These are phyloP conservation scores for Lasioglossum calceatum DNA, from an alignment of 2,888 invertebrate genomes.

Conservation along the genomic window DNA sequence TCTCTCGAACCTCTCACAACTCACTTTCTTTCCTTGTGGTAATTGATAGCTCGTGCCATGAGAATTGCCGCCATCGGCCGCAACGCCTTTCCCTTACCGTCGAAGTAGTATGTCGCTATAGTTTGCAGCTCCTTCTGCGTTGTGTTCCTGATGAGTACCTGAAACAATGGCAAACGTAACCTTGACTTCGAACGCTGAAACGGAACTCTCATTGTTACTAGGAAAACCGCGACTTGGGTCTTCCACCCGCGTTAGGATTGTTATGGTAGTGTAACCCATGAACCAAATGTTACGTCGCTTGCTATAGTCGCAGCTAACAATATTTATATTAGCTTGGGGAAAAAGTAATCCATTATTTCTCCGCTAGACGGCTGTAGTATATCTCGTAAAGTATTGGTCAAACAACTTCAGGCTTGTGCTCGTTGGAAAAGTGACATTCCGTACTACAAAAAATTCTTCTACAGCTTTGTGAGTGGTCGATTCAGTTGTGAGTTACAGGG, in stretches of 20 bases:
- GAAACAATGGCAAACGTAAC: constrained; percentile 71
- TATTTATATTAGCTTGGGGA: no score
- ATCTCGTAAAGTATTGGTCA: no score
- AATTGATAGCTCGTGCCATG: constrained; percentile 97
- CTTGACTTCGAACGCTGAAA: constrained; percentile 52
- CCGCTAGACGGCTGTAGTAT: no score
- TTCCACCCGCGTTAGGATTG: background rate
- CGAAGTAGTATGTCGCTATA: constrained; percentile 98
- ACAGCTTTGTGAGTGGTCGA: no score
- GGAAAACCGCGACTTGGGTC: background rate
- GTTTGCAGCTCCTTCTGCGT: constrained; percentile 93
- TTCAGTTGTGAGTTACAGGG: no score
- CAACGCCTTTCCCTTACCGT: constrained; percentile 98
- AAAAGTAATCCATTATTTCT: no score
- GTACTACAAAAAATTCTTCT: no score
- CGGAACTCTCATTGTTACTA: constrained; percentile 6
- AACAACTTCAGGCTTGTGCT: no score
- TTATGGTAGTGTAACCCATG: background rate
- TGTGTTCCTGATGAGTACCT: constrained; percentile 92
- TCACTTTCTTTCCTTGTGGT: constrained; percentile 95
- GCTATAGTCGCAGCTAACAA: no score
- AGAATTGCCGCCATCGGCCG: constrained; percentile 97
- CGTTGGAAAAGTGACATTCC: no score
- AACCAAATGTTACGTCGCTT: background rate
- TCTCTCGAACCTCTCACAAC: constrained; percentile 63